Evolutionary conservation across 2,888 invertebrate genomes (phyloP).

Genomic region (Bellardia pandia): DNA sequence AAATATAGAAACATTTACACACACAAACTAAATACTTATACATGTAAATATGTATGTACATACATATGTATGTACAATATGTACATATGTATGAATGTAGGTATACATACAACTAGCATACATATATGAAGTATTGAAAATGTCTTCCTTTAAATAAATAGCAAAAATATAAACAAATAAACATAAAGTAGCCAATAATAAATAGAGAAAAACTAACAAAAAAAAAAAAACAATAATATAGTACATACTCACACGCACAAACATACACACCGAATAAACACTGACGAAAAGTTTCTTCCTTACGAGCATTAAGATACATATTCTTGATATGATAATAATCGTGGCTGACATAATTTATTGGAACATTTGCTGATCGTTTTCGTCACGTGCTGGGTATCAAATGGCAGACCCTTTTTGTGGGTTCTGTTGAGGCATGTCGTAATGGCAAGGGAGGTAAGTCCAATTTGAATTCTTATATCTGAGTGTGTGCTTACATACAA

Average conservation of each 20-base stretch:
- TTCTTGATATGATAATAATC: constrained; percentile 5
- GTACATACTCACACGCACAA: not conserved
- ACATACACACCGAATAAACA: not conserved
- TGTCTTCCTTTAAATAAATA: constrained; percentile 62
- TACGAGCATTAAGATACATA: not conserved
- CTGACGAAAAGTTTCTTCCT: not conserved
- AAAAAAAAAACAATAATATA: constrained; percentile 28
- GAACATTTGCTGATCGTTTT: constrained; percentile 74
- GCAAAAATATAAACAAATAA: not conserved
- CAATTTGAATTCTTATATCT: too few species aligned
- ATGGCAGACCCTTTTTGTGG: constrained; percentile 83
- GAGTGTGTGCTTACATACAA: too few species aligned
- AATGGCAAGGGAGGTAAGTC: constrained; percentile 85
- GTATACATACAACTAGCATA: constrained; percentile 1
- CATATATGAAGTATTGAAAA: constrained; percentile 14
- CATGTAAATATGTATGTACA: not conserved
- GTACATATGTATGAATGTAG: constrained; percentile 21
- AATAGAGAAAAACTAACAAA: not conserved
- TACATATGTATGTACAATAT: not conserved
- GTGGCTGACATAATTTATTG: constrained; percentile 75
- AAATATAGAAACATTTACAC: too few species aligned
- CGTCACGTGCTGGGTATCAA: constrained; percentile 76
- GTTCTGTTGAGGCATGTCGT: constrained; percentile 85
- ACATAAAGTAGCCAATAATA: constrained; percentile 16
- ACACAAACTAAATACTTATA: not conserved